phyloP scores from a whole-genome alignment of 1,140 invertebrate genomes.

The Drosophila malerkotliana region DNA sequence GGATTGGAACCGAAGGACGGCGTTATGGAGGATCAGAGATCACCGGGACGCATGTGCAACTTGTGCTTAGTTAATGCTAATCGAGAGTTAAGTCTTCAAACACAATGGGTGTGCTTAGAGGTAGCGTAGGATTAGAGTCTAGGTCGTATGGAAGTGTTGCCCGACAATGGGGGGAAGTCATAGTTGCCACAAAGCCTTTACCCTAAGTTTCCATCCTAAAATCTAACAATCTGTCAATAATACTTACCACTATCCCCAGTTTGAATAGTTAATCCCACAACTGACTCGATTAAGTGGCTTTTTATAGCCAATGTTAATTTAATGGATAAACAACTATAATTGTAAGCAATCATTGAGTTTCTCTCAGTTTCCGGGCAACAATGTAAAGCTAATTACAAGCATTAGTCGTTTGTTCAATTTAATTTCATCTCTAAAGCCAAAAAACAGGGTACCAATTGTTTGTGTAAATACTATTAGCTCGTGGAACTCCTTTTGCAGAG shows the following conservation, averaged over 20 bases:
- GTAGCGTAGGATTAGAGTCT: conserved; percentile 46
- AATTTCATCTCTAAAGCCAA: conserved; percentile 14
- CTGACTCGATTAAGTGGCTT: neutral
- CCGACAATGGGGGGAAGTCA: conserved; percentile 20
- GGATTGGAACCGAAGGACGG: neutral
- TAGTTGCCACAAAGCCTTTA: neutral
- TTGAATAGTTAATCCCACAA: neutral
- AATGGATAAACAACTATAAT: conserved; percentile 13
- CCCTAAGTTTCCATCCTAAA: neutral
- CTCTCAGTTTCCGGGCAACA: conserved; percentile 24
- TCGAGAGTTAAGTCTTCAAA: conserved; percentile 76
- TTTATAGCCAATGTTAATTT: conserved; percentile 1
- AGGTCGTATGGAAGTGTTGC: conserved; percentile 10
- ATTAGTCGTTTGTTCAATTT: conserved; percentile 11
- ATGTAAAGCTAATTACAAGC: conserved; percentile 20
- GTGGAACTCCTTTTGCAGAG: neutral
- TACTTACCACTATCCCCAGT: too few relatives aligned
- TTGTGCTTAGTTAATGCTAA: conserved; percentile 68
- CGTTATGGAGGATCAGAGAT: conserved; percentile 62
- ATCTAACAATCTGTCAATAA: too few relatives aligned
- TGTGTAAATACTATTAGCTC: conserved; percentile 16
- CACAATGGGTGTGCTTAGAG: conserved; percentile 71
- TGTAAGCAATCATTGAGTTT: conserved; percentile 12
- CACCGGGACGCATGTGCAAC: conserved; percentile 42
- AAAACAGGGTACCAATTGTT: conserved; percentile 32